Evolutionary conservation across 2,797 vertebrate genomes (phyloP).

Genomic region (Graptemys geographica): DNA sequence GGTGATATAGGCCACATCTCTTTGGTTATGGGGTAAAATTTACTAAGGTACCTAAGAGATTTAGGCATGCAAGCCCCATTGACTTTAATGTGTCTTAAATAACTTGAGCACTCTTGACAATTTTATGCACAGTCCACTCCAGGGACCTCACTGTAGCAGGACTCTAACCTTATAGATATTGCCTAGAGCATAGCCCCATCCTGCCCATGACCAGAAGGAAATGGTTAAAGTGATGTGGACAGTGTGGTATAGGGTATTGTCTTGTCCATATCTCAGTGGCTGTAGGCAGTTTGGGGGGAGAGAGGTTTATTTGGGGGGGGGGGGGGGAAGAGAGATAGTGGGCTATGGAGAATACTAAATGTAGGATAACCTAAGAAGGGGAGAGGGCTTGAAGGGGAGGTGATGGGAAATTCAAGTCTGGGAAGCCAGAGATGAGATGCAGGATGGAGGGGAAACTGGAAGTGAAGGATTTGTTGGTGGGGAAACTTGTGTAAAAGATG

Average conservation of each 20-base stretch:
- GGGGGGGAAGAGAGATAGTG: background rate
- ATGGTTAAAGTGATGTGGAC: background rate
- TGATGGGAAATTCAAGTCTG: background rate
- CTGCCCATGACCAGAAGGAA: background rate
- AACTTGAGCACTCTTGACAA: background rate
- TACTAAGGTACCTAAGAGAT: background rate
- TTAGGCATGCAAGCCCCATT: background rate
- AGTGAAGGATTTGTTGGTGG: accelerated
- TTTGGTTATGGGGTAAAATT: background rate
- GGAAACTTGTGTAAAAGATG: background rate
- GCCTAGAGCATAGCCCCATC: background rate
- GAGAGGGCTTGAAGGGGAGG: background rate
- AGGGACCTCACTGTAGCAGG: background rate
- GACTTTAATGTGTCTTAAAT: background rate
- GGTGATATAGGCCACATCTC: background rate
- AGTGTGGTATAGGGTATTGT: background rate
- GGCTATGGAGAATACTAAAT: background rate
- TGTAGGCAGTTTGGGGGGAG: background rate
- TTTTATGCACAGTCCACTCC: background rate
- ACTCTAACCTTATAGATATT: background rate
- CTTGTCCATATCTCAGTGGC: background rate
- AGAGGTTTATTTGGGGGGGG: background rate
- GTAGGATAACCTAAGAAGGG: background rate
- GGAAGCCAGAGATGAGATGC: background rate
- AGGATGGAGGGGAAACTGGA: background rate